Conservation (phyloP, 1,140 invertebrate genomes). For the Drosophila miranda region DNA sequence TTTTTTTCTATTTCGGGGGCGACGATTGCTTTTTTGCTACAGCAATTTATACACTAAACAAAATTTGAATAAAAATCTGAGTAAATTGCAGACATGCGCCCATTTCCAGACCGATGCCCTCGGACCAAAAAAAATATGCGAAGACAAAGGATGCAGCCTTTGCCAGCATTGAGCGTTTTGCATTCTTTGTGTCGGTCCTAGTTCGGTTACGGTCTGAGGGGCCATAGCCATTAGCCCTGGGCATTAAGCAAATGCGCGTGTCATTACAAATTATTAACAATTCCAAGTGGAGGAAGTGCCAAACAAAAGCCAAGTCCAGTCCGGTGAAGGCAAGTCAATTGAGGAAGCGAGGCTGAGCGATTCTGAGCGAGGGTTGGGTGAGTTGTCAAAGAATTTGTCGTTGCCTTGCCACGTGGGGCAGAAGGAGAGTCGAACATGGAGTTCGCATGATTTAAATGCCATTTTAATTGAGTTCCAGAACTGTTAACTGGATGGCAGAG, state of each 20-base stretch:
- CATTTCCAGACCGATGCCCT: conserved; percentile 37
- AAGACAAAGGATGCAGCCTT: conserved; percentile 43
- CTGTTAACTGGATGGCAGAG: not conserved
- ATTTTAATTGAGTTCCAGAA: conserved; percentile 73
- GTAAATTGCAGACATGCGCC: conserved; percentile 72
- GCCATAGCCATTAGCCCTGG: conserved; percentile 17
- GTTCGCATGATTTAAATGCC: conserved; percentile 78
- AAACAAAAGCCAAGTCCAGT: conserved; percentile 9
- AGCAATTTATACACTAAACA: conserved; percentile 51
- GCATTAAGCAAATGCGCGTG: conserved; percentile 41
- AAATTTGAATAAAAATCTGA: conserved; percentile 76
- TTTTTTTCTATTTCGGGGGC: not conserved
- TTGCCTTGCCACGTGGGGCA: conserved; percentile 36
- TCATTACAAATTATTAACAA: conserved; percentile 75
- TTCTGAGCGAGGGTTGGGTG: not conserved
- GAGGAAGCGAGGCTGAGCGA: conserved; percentile 1
- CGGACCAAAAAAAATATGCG: conserved; percentile 5
- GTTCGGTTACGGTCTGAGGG: conserved; percentile 45
- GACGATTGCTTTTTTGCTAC: conserved; percentile 28
- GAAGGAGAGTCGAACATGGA: conserved; percentile 39
- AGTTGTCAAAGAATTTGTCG: conserved; percentile 60
- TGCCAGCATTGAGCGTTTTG: conserved; percentile 8
- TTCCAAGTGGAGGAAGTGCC: conserved; percentile 43
- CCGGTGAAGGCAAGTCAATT: conserved; percentile 11
- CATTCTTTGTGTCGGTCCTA: conserved; percentile 37